Evolutionary conservation across 2,888 invertebrate genomes (phyloP).

Genomic region (Xylota sylvarum): DNA sequence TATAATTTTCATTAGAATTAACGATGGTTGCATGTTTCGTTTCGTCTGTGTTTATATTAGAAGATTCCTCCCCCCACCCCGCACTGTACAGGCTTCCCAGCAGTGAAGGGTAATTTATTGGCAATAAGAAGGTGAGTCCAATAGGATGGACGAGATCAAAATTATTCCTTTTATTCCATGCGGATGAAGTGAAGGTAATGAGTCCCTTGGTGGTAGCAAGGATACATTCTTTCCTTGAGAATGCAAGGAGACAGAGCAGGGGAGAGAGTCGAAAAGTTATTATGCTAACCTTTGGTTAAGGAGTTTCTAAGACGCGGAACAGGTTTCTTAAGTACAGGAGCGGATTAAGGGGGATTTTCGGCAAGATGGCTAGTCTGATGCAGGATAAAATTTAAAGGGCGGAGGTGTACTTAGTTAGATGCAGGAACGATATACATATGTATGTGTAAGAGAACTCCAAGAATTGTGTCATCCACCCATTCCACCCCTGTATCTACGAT

Average conservation of each 20-base stretch:
- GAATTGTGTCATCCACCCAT: too few relatives aligned
- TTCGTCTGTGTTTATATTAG: slow-evolving; percentile 15
- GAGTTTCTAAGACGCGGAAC: neutral
- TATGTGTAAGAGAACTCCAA: too few relatives aligned
- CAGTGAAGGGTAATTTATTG: slow-evolving; percentile 64
- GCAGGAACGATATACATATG: too few relatives aligned
- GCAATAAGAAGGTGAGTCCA: slow-evolving; percentile 65
- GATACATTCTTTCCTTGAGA: neutral
- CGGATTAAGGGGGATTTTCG: neutral
- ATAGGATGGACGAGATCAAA: slow-evolving; percentile 72
- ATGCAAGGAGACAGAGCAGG: neutral
- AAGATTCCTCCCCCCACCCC: neutral
- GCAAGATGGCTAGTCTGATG: neutral
- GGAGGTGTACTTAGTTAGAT: too few relatives aligned
- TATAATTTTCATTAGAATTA: slow-evolving; percentile 77
- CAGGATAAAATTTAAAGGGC: too few relatives aligned
- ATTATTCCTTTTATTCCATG: slow-evolving; percentile 61
- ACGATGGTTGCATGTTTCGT: slow-evolving; percentile 25
- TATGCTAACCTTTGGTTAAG: neutral
- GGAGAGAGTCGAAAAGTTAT: neutral
- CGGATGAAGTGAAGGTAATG: slow-evolving; percentile 72
- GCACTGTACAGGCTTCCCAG: neutral
- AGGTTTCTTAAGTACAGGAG: slow-evolving; percentile 1
- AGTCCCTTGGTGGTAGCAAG: slow-evolving; percentile 52
- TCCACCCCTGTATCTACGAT: slow-evolving; percentile 6